Evolutionary conservation across 2,113 vertebrate genomes (phyloP).

Genomic region (human): DNA sequence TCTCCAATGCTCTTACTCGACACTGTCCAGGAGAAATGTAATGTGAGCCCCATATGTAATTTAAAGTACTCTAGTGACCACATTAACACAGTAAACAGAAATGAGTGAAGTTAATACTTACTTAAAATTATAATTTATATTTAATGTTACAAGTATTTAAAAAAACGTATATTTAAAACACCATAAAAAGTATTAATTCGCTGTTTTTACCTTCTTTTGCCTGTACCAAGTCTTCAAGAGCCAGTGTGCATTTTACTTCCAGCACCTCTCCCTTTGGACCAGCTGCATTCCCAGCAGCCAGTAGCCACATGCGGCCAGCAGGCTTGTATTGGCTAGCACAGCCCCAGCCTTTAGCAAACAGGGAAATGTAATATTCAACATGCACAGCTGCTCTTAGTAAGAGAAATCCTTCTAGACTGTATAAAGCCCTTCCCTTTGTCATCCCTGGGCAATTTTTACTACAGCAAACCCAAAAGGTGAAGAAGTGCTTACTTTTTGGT

Average conservation of each 20-base stretch:
- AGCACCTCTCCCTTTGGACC: background rate
- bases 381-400: background rate
- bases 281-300: background rate
- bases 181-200: background rate
- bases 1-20: background rate
- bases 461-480: background rate
- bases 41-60: background rate
- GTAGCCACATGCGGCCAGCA: background rate
- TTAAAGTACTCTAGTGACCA: background rate
- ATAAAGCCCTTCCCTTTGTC: background rate
- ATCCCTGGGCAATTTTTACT: background rate
- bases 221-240: background rate
- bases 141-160: background rate
- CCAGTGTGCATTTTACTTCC: background rate
- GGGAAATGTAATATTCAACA: background rate
- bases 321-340: background rate
- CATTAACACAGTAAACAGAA: conserved; percentile 17
- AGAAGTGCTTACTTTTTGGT: background rate
- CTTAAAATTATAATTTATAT: background rate
- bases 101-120: background rate
- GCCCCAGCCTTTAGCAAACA: background rate
- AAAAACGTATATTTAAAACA: background rate
- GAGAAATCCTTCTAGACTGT: background rate
- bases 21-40: background rate
- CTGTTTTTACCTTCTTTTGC: background rate